Evolutionary conservation across 2,888 invertebrate species (phyloP).

Genomic region (Xestia ashworthii): DNA sequence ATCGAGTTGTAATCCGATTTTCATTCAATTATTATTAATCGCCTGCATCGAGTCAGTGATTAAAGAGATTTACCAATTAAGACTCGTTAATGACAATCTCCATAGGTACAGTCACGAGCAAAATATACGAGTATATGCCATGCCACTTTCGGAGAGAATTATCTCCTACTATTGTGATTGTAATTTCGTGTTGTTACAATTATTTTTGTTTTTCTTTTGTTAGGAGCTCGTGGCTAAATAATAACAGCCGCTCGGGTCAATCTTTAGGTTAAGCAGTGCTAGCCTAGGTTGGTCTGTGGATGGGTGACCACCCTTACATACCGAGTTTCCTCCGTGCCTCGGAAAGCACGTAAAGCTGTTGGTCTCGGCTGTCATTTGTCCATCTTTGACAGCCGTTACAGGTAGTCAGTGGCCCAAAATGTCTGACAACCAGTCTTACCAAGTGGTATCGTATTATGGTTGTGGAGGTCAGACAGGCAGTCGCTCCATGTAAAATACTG

Average conservation of each 20-base stretch:
- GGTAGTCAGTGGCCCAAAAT: too few species aligned
- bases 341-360: too few species aligned
- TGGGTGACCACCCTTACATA: too few species aligned
- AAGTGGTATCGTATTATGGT: too few species aligned
- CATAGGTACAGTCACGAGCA: neutral
- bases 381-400: too few species aligned
- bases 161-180: neutral
- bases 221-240: too few species aligned
- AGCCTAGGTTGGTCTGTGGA: too few species aligned
- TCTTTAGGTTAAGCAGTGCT: neutral
- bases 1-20: slow-evolving; percentile 41
- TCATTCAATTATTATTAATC: slow-evolving; percentile 21
- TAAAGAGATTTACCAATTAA: slow-evolving; percentile 37
- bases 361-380: too few species aligned
- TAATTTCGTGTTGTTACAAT: neutral
- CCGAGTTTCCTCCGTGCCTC: too few species aligned
- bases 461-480: too few species aligned
- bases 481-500: too few species aligned
- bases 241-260: neutral
- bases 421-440: too few species aligned
- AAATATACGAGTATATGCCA: neutral
- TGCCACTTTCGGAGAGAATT: neutral
- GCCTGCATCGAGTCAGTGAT: slow-evolving; percentile 32
- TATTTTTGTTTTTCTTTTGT: neutral
- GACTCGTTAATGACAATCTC: slow-evolving; percentile 18